Conservation (phyloP, 1,140 invertebrate species). For the Heliconius melpomene region DNA sequence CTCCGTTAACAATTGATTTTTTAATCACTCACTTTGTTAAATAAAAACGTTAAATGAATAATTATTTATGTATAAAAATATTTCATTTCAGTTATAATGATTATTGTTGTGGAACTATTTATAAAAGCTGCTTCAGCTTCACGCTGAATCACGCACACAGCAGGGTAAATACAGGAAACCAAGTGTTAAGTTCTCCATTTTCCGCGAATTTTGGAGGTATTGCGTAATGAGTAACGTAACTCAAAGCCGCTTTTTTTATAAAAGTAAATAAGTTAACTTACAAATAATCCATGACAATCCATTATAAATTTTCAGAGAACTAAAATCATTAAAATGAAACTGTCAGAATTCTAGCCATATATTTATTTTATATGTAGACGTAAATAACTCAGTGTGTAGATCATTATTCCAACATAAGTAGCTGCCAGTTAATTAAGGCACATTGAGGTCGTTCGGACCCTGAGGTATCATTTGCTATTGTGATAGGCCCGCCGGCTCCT, state of each 20-base stretch:
- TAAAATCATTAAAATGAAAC: constrained; percentile 23
- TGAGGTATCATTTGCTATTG: constrained; percentile 77
- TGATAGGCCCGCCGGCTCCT: constrained; percentile 70
- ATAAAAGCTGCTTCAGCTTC: too few relatives aligned
- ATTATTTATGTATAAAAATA: background rate
- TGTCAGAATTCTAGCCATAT: constrained; percentile 36
- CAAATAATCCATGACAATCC: background rate
- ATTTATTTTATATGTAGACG: constrained; percentile 38
- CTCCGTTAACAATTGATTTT: background rate
- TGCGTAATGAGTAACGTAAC: too few relatives aligned
- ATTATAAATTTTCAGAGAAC: background rate
- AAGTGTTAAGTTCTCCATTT: too few relatives aligned
- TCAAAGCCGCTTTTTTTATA: background rate
- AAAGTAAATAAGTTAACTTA: background rate
- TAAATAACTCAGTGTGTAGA: constrained; percentile 48
- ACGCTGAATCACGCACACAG: too few relatives aligned
- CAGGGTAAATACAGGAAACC: too few relatives aligned
- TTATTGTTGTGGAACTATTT: too few relatives aligned
- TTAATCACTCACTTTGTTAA: background rate
- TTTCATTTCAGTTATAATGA: background rate
- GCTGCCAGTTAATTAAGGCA: constrained; percentile 72
- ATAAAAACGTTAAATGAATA: background rate
- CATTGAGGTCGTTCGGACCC: constrained; percentile 66
- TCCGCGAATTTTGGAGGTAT: too few relatives aligned
- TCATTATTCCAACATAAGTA: constrained; percentile 54